Evolutionary conservation across 30 jellyfish, hydroid and myxozoan species (phyloP), one percentile per base, ranked within the genome.

Genomic region (Chironex yamaguchii): DNA sequence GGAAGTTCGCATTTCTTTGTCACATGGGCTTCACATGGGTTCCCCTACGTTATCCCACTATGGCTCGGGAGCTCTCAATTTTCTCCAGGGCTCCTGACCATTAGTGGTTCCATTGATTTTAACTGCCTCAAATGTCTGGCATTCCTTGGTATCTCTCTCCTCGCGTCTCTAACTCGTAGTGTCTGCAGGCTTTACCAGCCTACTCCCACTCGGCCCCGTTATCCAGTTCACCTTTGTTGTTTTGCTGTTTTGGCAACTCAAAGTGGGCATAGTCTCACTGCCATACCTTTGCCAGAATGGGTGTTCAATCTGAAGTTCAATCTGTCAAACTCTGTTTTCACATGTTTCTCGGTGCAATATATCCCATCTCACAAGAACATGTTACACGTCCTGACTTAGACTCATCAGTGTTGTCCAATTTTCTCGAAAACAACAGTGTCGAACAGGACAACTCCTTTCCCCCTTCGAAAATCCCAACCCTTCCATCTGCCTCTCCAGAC

Each of bases 121-220:
- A 52, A 27, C 6, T 67, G 31, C n/a, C n/a, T 67, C 36, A 20
- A 67, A 67, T 32, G 80, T 2, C 1, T 34, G 21, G 27, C 80
- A 1, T 67, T 2, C 20, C 80, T 36, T 30, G 84, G 84, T 71
- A 36, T 32, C 20, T 32, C 21, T 27, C 82, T 3, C 4, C 87
- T 34, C 1, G 49, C 76, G n/a, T n/a, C n/a, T n/a, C n/a, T n/a
- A n/a, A n/a, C n/a, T 24, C 12, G 28, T 13, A 22, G 27, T 23
- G 33, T 24, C 0, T 75, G 75, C 42, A 20, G 64, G 29, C 42
- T 27, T 29, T 30, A 73, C 12, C 51, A 49, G 63, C 53, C 62
- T 23, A 73, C 75, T 28, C 75, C 87, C 14, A 74, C 75, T 74
- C 87, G 87, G 29, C 87, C 87, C 21, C 1, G 51, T 0, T 75